phyloP scores from a whole-genome alignment of 37 sponge, comb jelly and placozoan genomes.

The Halisarca cf. caerulea region DNA sequence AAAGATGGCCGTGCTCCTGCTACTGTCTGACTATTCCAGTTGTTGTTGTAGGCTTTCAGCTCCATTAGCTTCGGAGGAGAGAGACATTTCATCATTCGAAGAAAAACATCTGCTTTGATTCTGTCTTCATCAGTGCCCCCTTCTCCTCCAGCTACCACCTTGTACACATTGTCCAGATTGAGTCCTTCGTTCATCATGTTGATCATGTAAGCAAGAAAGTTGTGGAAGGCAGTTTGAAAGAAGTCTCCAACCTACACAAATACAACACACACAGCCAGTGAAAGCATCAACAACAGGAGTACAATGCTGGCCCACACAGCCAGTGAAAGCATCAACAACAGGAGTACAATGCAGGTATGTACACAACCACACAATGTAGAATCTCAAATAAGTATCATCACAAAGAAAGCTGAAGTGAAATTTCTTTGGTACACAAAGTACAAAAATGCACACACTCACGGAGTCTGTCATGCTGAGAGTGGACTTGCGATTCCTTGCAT shows the following conservation, averaged over 20 bases:
- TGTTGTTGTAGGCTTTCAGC: conserved; percentile 45
- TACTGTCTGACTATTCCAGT: background rate
- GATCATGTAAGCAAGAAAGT: conserved; percentile 82
- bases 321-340: too few relatives aligned
- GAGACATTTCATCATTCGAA: conserved; percentile 34
- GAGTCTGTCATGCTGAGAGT: conserved; percentile 75
- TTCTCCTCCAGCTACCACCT: background rate
- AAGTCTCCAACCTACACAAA: conserved; percentile 21
- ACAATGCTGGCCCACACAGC: too few relatives aligned
- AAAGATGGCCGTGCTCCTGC: conserved; percentile 42
- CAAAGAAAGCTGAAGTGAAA: too few relatives aligned
- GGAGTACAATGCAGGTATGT: too few relatives aligned
- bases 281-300: too few relatives aligned
- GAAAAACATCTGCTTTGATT: conserved; percentile 47
- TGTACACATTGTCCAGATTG: conserved; percentile 71
- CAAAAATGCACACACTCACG: conserved; percentile 23
- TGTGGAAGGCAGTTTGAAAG: conserved; percentile 65
- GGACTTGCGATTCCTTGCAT: conserved; percentile 60
- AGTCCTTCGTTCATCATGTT: conserved; percentile 66
- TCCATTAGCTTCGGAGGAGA: conserved; percentile 63
- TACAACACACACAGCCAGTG: background rate
- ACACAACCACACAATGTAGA: background rate
- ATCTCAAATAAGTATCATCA: too few relatives aligned
- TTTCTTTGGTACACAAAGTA: too few relatives aligned
- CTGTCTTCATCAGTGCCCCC: conserved; percentile 19